Conservation (phyloP, 1,140 invertebrate species). For the Bombus fervidus region DNA sequence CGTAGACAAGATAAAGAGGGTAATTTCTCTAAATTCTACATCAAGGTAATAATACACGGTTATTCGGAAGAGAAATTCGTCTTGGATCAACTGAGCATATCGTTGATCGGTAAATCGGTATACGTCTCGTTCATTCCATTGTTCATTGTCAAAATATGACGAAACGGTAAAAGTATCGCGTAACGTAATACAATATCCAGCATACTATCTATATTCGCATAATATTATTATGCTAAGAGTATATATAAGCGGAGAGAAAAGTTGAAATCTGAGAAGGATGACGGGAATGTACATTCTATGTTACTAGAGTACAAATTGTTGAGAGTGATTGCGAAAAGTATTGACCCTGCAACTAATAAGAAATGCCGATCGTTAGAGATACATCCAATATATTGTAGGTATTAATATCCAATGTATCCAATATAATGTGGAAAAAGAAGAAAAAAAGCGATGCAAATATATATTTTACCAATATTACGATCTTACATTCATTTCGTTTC, state of each 20-base stretch:
- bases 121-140: conserved; percentile 64
- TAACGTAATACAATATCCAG: background rate
- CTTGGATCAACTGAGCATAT: background rate
- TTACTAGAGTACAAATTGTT: conserved; percentile 64
- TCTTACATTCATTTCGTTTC: background rate
- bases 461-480: conserved; percentile 58
- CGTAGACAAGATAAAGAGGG: background rate
- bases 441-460: conserved; percentile 49
- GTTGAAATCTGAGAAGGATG: conserved; percentile 3
- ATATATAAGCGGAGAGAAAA: background rate
- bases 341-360: conserved; percentile 30
- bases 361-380: conserved; percentile 36
- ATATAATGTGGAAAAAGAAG: no score
- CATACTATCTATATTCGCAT: background rate
- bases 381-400: conserved; percentile 37
- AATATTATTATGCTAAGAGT: background rate
- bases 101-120: conserved; percentile 30
- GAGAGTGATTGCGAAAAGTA: conserved; percentile 42
- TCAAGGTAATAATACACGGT: background rate
- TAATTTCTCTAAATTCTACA: background rate
- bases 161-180: conserved; percentile 15
- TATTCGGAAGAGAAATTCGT: background rate
- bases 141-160: conserved; percentile 43
- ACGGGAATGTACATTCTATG: conserved; percentile 49
- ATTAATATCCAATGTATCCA: conserved; percentile 35